These are phyloP conservation scores for Gulo gulo DNA, from an alignment of 2,113 vertebrate genomes.

Conservation along the genomic window DNA sequence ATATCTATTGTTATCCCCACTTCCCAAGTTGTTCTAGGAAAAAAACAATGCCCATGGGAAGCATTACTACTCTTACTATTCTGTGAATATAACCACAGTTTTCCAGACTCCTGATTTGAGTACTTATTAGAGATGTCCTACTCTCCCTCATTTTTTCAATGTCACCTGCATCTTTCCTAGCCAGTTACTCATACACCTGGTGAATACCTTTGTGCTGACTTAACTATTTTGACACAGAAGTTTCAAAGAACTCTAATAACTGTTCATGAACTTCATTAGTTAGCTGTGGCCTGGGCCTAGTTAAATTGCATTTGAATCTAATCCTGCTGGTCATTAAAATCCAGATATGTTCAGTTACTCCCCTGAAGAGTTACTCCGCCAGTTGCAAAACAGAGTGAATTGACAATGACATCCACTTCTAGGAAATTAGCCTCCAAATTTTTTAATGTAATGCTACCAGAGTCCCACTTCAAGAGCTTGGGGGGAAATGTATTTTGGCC, in stretches of 20 bases:
- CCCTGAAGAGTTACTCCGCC: not conserved
- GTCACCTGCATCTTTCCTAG: not conserved
- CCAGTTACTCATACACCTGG: not conserved
- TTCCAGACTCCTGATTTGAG: not conserved
- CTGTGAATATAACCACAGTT: not conserved
- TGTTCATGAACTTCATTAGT: not conserved
- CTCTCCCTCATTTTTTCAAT: not conserved
- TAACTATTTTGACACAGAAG: not conserved
- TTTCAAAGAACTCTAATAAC: not conserved
- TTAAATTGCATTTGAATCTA: not conserved
- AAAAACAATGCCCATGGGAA: not conserved
- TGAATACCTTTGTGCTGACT: not conserved
- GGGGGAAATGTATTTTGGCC: not conserved
- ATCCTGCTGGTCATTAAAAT: not conserved
- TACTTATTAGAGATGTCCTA: not conserved
- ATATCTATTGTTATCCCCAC: not conserved
- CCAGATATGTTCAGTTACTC: not conserved
- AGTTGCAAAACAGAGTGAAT: not conserved
- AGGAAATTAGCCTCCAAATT: not conserved
- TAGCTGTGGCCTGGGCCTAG: not conserved
- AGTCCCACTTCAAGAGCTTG: not conserved
- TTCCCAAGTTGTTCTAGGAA: not conserved
- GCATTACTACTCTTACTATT: not conserved
- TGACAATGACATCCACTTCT: not conserved
- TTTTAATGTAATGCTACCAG: not conserved